Evolutionary conservation across 1,140 invertebrate genomes (phyloP), one percentile per base, ranked within the genome.

Genomic region (Aphelenchoides besseyi): DNA sequence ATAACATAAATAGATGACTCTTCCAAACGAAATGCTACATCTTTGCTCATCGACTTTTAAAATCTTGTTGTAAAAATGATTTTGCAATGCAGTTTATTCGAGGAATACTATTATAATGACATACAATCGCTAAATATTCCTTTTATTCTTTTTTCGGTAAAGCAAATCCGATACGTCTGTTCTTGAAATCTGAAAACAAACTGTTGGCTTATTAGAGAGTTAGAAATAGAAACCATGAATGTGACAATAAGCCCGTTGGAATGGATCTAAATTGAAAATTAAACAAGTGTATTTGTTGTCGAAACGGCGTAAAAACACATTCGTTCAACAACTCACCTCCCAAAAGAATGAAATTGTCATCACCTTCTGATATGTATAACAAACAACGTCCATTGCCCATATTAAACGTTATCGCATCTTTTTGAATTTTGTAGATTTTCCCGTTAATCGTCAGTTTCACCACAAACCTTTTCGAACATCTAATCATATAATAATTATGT

Each of bases 131-230:
- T 48, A 23, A 48, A 48, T 23, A 59, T 23, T 8, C 18, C n/a
- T n/a, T n/a, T n/a, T 59, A 59, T 23, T 8, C 5, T 28, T 18
- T 59, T 18, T 59, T 59, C 12, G 55, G 55, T 33, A 8, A 23
- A 59, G 55, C 55, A 23, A 59, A 59, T 59, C 55, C 55, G 23
- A 59, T 59, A 16, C 55, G 55, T 33, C 18, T 28, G 5, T 59
- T 5, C 55, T 59, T 59, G 18, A 59, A 59, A 23, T 59, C 55
- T 8, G 5, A 23, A 8, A 59, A 5, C 41, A 48, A 48, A 48
- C 23, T 48, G 41, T 12, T 16, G 23, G 41, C 12, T 16, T 12
- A 48, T 48, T 12, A 48, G 23, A 12, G 41, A 48, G 41, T 16
- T 12, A 48, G 41, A 23, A 48, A 23, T 48, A 23, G 41, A 23